phyloP scores from a whole-genome alignment of 2,888 invertebrate genomes.

The Erebia epiphron region DNA sequence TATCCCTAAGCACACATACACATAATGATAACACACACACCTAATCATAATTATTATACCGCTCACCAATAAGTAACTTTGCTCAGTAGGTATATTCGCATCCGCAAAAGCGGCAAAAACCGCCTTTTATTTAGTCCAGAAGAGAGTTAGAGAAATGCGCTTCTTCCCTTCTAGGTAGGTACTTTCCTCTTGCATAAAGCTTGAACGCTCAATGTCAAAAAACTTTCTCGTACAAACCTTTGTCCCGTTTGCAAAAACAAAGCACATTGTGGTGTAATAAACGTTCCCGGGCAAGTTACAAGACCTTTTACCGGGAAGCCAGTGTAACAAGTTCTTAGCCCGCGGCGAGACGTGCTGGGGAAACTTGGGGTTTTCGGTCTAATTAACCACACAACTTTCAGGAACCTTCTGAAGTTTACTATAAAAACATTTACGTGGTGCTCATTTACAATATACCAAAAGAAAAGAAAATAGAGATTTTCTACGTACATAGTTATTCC shows the following conservation, averaged over 20 bases:
- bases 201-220: not conserved
- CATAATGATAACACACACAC: too few relatives aligned
- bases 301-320: constrained; percentile 46
- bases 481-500: not conserved
- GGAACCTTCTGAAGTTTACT: constrained; percentile 53
- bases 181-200: too few relatives aligned
- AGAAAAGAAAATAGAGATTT: not conserved
- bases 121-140: too few relatives aligned
- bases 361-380: constrained; percentile 67
- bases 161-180: too few relatives aligned
- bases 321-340: constrained; percentile 63
- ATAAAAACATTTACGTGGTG: constrained; percentile 48
- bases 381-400: constrained; percentile 71
- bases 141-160: too few relatives aligned
- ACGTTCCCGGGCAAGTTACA: constrained; percentile 26
- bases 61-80: too few relatives aligned
- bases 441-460: constrained; percentile 22
- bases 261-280: constrained; percentile 7
- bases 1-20: too few relatives aligned
- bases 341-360: constrained; percentile 65
- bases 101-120: too few relatives aligned
- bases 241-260: constrained; percentile 1
- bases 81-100: too few relatives aligned
- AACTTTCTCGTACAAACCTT: not conserved
- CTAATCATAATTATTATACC: too few relatives aligned